These are phyloP conservation scores for Rhinolophus sinicus DNA, from an alignment of 2,113 vertebrate genomes.

Conservation along the genomic window DNA sequence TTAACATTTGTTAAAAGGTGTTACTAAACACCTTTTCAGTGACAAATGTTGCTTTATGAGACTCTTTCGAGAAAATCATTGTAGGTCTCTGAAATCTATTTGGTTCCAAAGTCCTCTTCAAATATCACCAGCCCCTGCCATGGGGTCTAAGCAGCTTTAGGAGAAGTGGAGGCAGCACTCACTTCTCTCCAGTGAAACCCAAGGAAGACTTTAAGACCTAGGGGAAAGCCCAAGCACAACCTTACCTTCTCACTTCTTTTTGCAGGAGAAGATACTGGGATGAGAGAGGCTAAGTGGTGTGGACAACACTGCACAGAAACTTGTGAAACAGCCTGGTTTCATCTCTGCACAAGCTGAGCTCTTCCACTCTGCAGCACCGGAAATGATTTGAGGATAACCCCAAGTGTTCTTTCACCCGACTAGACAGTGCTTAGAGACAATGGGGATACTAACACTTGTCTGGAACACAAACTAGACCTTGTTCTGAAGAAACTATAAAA, in stretches of 20 bases:
- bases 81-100: slow-evolving; percentile 43
- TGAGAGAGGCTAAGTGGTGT: background rate
- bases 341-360: background rate
- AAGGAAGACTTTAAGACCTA: background rate
- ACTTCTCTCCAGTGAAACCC: background rate
- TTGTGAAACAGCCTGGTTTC: background rate
- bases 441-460: background rate
- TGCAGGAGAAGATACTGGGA: background rate
- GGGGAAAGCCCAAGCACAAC: background rate
- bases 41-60: slow-evolving; percentile 27
- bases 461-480: background rate
- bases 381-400: background rate
- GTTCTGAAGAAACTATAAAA: background rate
- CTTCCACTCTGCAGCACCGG: background rate
- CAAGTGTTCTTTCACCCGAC: background rate
- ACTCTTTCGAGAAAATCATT: slow-evolving; percentile 26
- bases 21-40: slow-evolving; percentile 49
- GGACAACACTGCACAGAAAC: background rate
- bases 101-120: slow-evolving; percentile 27
- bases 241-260: background rate
- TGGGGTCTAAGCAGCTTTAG: background rate
- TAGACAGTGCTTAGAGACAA: background rate
- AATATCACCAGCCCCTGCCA: background rate
- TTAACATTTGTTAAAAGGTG: slow-evolving; percentile 62
- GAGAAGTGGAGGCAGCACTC: background rate